Evolutionary conservation across 2,888 invertebrate species (phyloP), one percentile per base, ranked within the genome.

Genomic region (Drosophila picticornis): DNA sequence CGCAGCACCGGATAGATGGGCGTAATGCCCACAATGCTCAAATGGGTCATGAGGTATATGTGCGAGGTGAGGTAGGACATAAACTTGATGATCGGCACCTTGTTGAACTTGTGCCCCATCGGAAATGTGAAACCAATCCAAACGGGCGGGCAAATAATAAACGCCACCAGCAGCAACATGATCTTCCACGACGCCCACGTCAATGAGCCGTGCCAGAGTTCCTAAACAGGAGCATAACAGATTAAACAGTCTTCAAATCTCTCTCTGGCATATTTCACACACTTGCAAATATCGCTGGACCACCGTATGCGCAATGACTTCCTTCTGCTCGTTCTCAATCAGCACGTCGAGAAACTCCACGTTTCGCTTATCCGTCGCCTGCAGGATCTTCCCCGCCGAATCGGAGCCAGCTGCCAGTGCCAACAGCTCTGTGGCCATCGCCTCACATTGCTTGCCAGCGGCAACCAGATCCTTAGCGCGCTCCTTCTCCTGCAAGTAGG

Each of bases 11-110:
- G 96, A 93, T 97, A 97, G 76, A 97, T 96, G 60, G 98, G 98
- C 74, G 97, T 97, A 79, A 98, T 97, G 51, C 97, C 97, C 71
- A 98, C 98, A 87, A 99, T 94, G 84, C 98, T 96, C 86, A 99
- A 95, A 90, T 99, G 96, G 80, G 98, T 94, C 96, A 99, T 99
- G 84, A 99, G 96, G 94, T 99, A 99, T 90, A 99, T 96, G 94
- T 99, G 99, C 10, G 99, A 99, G 31, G 99, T 99, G 89, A 99
- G 95, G 94, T 99, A 99, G 52, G 99, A 99, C 97, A 99, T 99
- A 94, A 99, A 99, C 94, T 99, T 99, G 92, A 99, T 99, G 92
- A 99, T 99, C 69, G 99, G 99, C 91, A 99, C 98, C 95, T 99
- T 98, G 95, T 98, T 98, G 94, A 97, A 98, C 94, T 97, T 97